phyloP scores from a whole-genome alignment of 1,140 invertebrate genomes.

The Matsumurasca onukii region DNA sequence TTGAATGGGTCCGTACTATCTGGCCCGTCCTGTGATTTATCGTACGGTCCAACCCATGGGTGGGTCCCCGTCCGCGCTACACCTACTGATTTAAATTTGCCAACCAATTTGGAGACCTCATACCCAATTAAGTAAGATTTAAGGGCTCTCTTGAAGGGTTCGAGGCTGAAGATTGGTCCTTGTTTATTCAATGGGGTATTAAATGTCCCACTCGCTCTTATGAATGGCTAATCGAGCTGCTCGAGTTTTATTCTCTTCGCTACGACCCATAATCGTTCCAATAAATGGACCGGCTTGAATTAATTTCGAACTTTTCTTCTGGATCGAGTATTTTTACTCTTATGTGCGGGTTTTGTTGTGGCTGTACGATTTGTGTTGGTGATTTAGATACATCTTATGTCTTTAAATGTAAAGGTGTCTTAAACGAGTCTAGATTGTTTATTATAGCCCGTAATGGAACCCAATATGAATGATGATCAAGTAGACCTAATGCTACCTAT shows the following conservation, averaged over 20 bases:
- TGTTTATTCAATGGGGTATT: conserved; percentile 27
- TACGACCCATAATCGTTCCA: too few species aligned
- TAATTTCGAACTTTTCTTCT: too few species aligned
- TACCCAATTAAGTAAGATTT: conserved; percentile 26
- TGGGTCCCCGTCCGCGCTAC: not conserved
- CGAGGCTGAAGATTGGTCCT: not conserved
- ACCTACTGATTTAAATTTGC: conserved; percentile 23
- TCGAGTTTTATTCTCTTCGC: conserved; percentile 1
- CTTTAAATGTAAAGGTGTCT: too few species aligned
- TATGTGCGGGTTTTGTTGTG: too few species aligned
- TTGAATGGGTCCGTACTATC: conserved; percentile 7
- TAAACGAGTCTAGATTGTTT: too few species aligned
- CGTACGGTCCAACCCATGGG: not conserved
- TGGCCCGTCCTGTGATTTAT: conserved; percentile 9
- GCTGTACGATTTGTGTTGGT: too few species aligned
- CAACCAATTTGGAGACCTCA: conserved; percentile 20
- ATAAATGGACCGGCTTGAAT: too few species aligned
- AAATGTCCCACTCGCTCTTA: conserved; percentile 12
- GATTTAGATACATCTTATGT: too few species aligned
- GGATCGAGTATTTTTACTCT: too few species aligned
- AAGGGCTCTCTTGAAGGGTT: conserved; percentile 4
- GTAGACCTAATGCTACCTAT: too few species aligned
- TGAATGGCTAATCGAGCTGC: conserved; percentile 16
- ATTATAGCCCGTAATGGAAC: too few species aligned
- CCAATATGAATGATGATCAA: too few species aligned